These are phyloP conservation scores for Lasiurus borealis DNA, from an alignment of 2,113 vertebrate genomes.

Conservation along the genomic window DNA sequence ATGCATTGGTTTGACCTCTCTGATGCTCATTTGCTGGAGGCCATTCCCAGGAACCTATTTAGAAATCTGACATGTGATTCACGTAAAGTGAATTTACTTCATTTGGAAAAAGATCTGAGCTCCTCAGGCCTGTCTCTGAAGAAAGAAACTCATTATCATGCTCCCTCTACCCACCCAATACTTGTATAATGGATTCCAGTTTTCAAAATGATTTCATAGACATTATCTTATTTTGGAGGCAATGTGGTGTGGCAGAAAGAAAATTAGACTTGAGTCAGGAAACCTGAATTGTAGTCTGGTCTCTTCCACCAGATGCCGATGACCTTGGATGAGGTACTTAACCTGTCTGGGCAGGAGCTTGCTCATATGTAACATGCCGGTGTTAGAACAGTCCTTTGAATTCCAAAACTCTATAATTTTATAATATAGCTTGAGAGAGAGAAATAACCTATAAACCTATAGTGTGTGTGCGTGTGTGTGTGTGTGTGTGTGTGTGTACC, in stretches of 20 bases:
- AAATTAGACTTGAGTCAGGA: conserved; percentile 68
- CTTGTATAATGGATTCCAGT: conserved; percentile 56
- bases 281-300: conserved; percentile 63
- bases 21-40: conserved; percentile 58
- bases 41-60: conserved; percentile 25
- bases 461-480: neutral
- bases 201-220: conserved; percentile 76
- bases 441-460: neutral
- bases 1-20: neutral
- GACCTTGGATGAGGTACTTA: conserved; percentile 73
- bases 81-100: neutral
- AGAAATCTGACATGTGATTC: conserved; percentile 51
- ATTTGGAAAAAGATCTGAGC: conserved; percentile 46
- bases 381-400: neutral
- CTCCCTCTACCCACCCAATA: neutral
- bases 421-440: neutral
- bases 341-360: conserved; percentile 58
- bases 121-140: neutral
- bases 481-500: neutral
- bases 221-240: conserved; percentile 80
- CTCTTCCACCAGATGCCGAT: neutral
- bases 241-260: conserved; percentile 73
- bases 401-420: conserved; percentile 48
- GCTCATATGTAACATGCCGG: conserved; percentile 16
- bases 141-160: conserved; percentile 53